phyloP scores from a whole-genome alignment of 2,797 vertebrate species.

The Malurus leucopterus region DNA sequence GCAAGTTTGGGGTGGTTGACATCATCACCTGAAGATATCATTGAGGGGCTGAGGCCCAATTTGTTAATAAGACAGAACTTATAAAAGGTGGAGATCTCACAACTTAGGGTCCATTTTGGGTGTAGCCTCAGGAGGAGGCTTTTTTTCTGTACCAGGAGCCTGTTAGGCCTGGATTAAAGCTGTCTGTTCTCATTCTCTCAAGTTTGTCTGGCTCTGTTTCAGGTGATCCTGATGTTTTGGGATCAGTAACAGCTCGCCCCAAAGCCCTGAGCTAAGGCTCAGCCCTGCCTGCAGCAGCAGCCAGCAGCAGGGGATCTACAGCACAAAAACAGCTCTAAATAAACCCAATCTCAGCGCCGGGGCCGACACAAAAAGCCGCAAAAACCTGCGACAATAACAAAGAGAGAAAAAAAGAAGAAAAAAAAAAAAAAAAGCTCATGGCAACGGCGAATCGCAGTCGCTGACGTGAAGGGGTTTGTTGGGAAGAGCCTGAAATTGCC shows the following conservation, averaged over 20 bases:
- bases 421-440: background rate
- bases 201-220: no score
- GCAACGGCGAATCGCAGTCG: background rate
- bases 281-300: background rate
- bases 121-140: no score
- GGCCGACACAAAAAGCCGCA: background rate
- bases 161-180: no score
- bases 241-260: background rate
- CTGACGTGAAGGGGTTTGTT: background rate
- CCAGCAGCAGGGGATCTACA: background rate
- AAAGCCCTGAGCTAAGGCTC: background rate
- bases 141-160: no score
- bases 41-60: no score
- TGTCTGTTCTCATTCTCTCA: no score
- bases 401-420: background rate
- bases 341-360: background rate
- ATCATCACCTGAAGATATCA: no score
- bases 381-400: background rate
- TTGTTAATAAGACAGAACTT: no score
- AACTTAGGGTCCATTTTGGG: no score
- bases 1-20: no score
- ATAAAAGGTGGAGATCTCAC: no score
- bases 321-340: constrained; percentile 1
- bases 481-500: constrained; percentile 9
- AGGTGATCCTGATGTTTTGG: no score